Percentiles rank a stretch among this genome's conserved stretches.
Evolutionary conservation across 1,140 invertebrate species (phyloP).

Genomic region (Onthophagus taurus): DNA sequence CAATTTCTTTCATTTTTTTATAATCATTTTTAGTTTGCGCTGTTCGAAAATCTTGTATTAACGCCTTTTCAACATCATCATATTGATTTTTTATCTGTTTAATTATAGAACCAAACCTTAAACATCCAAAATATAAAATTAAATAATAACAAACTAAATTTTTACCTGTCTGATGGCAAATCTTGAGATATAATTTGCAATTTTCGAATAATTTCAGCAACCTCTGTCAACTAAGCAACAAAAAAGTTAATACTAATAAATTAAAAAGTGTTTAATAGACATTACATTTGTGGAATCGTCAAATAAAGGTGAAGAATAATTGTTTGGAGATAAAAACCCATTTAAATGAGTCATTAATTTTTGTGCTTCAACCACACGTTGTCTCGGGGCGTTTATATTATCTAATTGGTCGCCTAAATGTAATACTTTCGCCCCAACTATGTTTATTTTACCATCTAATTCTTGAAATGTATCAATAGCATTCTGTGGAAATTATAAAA

Average conservation of each 20-base stretch:
- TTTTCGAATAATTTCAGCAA: constrained; percentile 98
- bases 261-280: not conserved
- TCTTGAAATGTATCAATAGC: constrained; percentile 84
- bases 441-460: constrained; percentile 91
- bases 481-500: constrained; percentile 39
- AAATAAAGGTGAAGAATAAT: constrained; percentile 77
- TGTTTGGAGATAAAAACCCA: constrained; percentile 83
- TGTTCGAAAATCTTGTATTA: constrained; percentile 92
- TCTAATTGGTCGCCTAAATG: constrained; percentile 96
- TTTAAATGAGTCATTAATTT: constrained; percentile 88
- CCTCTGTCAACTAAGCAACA: constrained; percentile 69
- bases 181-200: constrained; percentile 93
- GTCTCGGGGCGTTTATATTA: constrained; percentile 89
- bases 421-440: constrained; percentile 93
- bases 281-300: constrained; percentile 72
- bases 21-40: constrained; percentile 78
- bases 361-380: constrained; percentile 89
- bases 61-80: constrained; percentile 82
- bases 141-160: constrained; percentile 2
- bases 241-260: constrained; percentile 7
- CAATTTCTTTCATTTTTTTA: constrained; percentile 86
- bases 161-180: constrained; percentile 66
- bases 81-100: constrained; percentile 90
- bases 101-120: constrained; percentile 77
- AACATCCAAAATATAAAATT: constrained; percentile 1